A percentile compares a stretch with the other conserved stretches of the same genome.
phyloP scores from a whole-genome alignment of 1,140 invertebrate species.

The Diabrotica virgifera region DNA sequence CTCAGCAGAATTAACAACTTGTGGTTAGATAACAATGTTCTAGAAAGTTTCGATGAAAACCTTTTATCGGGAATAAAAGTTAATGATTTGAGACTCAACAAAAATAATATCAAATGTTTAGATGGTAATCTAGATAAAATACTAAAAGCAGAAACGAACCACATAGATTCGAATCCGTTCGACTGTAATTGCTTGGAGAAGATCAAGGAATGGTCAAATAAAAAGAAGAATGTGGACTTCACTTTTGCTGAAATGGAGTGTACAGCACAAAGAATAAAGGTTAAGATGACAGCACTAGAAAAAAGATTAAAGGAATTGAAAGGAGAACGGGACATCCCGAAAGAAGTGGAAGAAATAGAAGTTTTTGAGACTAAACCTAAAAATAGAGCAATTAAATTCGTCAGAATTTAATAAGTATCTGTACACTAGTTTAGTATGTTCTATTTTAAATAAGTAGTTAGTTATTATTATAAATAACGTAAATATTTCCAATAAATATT shows the following conservation, averaged over 20 bases:
- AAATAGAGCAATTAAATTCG: neutral
- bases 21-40: constrained; percentile 29
- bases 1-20: constrained; percentile 28
- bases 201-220: constrained; percentile 29
- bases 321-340: neutral
- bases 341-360: neutral
- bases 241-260: constrained; percentile 24
- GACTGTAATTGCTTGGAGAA: constrained; percentile 26
- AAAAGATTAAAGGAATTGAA: constrained; percentile 21
- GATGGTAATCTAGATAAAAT: constrained; percentile 25
- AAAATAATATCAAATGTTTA: constrained; percentile 29
- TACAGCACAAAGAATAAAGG: constrained; percentile 9
- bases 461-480: no score
- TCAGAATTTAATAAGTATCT: no score
- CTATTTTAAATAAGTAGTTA: no score
- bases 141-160: constrained; percentile 25
- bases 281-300: constrained; percentile 23
- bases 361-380: neutral
- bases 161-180: constrained; percentile 30
- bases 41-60: constrained; percentile 19
- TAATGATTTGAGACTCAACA: constrained; percentile 22
- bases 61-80: constrained; percentile 24
- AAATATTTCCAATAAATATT: no score
- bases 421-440: no score
- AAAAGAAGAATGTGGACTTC: constrained; percentile 25